These are phyloP conservation scores for Drosophila diplacantha DNA, from an alignment of 2,888 invertebrate species.

Conservation along the genomic window DNA sequence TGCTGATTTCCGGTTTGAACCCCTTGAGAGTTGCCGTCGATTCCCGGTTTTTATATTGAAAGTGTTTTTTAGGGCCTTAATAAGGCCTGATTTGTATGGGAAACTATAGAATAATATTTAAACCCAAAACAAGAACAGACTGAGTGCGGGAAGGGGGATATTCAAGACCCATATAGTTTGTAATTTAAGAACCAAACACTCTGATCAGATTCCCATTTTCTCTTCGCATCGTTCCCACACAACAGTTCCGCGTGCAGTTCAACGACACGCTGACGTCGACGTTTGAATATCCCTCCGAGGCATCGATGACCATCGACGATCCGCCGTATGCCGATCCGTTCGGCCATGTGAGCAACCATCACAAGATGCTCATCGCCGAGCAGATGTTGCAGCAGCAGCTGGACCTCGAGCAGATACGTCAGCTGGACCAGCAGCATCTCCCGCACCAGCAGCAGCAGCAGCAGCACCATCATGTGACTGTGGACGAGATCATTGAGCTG, in stretches of 20 bases:
- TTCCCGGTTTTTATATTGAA: not conserved
- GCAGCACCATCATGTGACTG: slow-evolving; percentile 75
- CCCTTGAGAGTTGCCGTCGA: not conserved
- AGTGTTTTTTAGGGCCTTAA: too few species aligned
- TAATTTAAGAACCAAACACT: slow-evolving; percentile 1
- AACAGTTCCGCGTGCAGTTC: slow-evolving; percentile 90
- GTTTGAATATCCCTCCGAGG: slow-evolving; percentile 96
- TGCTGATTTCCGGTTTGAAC: not conserved
- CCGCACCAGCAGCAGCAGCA: slow-evolving; percentile 48
- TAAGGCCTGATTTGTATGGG: too few species aligned
- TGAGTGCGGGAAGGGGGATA: not conserved
- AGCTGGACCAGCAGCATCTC: slow-evolving; percentile 48
- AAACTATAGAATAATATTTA: not conserved
- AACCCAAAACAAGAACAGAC: not conserved
- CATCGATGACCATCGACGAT: slow-evolving; percentile 86
- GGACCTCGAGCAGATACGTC: slow-evolving; percentile 45
- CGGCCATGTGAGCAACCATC: slow-evolving; percentile 62
- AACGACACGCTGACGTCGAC: slow-evolving; percentile 91
- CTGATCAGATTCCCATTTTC: slow-evolving; percentile 5
- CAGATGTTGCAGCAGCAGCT: slow-evolving; percentile 55
- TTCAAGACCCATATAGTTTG: not conserved
- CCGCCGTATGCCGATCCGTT: slow-evolving; percentile 74
- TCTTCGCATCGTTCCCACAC: slow-evolving; percentile 78
- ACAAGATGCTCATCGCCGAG: slow-evolving; percentile 62
- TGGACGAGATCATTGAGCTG: slow-evolving; percentile 76